phyloP scores from a whole-genome alignment of 2,113 vertebrate species.

The Columba livia region DNA sequence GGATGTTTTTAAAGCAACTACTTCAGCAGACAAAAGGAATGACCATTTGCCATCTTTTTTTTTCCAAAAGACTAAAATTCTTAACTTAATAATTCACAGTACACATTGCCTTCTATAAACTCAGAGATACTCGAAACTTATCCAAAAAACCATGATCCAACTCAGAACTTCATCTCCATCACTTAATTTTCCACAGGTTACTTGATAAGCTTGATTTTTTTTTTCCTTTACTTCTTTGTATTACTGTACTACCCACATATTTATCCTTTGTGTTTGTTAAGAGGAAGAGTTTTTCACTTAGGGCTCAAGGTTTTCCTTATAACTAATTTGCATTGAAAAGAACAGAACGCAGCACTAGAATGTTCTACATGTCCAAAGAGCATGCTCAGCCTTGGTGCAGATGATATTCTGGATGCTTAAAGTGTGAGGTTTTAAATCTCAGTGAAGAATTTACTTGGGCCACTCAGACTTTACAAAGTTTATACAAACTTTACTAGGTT shows the following conservation, averaged over 20 bases:
- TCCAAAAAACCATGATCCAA: neutral
- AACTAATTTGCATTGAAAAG: neutral
- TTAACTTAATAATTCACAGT: neutral
- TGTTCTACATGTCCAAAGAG: neutral
- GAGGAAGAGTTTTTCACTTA: neutral
- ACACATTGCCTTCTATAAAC: neutral
- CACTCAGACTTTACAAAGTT: neutral
- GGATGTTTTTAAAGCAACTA: neutral
- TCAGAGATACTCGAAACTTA: neutral
- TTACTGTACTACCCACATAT: neutral
- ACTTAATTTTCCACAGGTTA: neutral
- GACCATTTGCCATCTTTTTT: neutral
- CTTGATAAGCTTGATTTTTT: neutral
- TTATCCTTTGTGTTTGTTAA: neutral
- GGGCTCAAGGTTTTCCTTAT: neutral
- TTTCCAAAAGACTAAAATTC: neutral
- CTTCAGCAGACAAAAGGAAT: neutral
- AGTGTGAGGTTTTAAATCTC: neutral
- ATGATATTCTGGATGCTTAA: neutral
- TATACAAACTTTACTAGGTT: neutral
- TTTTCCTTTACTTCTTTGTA: neutral
- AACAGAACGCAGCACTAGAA: neutral
- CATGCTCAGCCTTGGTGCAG: neutral
- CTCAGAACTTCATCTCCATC: neutral
- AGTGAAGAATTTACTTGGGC: neutral